Evolutionary conservation across 1,140 invertebrate species (phyloP).

Genomic region (Drosophila mayri): DNA sequence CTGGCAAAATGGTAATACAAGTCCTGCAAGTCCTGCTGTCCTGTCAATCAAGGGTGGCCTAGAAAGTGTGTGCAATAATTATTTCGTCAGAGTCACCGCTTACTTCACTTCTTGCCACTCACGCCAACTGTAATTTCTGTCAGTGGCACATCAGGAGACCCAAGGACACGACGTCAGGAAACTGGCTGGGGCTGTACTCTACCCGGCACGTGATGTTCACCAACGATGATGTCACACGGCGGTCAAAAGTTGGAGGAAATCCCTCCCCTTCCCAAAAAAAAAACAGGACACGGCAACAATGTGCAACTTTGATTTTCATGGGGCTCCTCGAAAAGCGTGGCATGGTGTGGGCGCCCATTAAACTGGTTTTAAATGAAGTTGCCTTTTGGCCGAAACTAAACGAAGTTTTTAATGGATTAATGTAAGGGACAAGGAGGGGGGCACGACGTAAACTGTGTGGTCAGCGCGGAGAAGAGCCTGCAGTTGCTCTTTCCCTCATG

Average conservation of each 20-base stretch:
- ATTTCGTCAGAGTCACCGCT: constrained; percentile 48
- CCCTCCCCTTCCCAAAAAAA: background rate
- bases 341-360: constrained; percentile 21
- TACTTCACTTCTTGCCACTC: constrained; percentile 21
- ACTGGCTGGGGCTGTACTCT: constrained; percentile 39
- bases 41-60: constrained; percentile 44
- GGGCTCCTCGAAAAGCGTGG: background rate
- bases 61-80: constrained; percentile 66
- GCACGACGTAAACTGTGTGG: constrained; percentile 33
- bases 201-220: constrained; percentile 59
- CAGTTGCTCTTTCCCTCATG: constrained; percentile 8
- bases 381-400: constrained; percentile 40
- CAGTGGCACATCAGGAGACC: constrained; percentile 46
- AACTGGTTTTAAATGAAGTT: constrained; percentile 70
- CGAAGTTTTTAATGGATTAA: constrained; percentile 79
- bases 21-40: background rate
- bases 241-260: constrained; percentile 16
- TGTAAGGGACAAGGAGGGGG: constrained; percentile 9
- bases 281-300: constrained; percentile 55
- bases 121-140: constrained; percentile 69
- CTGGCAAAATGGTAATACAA: constrained; percentile 8
- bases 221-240: constrained; percentile 70
- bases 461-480: constrained; percentile 24
- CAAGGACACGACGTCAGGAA: constrained; percentile 8
- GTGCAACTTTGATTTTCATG: constrained; percentile 56